These are phyloP conservation scores for Scotopteryx bipunctaria DNA, from an alignment of 2,888 invertebrate species.

Conservation along the genomic window DNA sequence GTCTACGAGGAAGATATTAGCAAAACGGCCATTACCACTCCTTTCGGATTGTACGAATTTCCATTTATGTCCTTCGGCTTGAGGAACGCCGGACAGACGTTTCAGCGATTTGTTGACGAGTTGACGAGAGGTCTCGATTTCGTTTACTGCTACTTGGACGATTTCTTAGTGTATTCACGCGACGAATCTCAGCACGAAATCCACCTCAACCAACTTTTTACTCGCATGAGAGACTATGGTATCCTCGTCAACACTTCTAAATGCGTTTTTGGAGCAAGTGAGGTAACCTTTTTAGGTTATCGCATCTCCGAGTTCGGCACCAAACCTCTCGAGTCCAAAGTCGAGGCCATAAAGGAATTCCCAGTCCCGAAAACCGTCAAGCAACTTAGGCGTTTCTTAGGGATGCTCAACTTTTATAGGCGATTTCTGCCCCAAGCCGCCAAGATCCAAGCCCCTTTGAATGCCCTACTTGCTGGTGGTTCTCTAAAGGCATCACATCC, in stretches of 20 bases:
- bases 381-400: constrained; percentile 37
- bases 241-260: constrained; percentile 26
- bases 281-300: constrained; percentile 30
- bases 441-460: neutral
- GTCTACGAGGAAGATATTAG: constrained; percentile 46
- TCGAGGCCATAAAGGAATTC: constrained; percentile 22
- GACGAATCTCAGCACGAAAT: neutral
- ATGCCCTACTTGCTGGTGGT: neutral
- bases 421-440: constrained; percentile 43
- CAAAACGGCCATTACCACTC: constrained; percentile 53
- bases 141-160: constrained; percentile 10
- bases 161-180: neutral
- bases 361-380: constrained; percentile 20
- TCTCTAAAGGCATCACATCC: neutral
- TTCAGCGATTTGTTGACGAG: constrained; percentile 28
- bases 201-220: neutral
- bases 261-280: constrained; percentile 16
- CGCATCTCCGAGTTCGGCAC: constrained; percentile 20
- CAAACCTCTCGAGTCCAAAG: constrained; percentile 22
- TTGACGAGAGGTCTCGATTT: constrained; percentile 22
- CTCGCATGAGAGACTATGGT: constrained; percentile 22
- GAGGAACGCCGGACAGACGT: constrained; percentile 33
- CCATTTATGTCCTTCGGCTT: constrained; percentile 53
- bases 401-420: constrained; percentile 54
- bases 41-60: constrained; percentile 43